Evolutionary conservation across 2,113 vertebrate genomes (phyloP).

Genomic region (Erythrolamprus reginae): DNA sequence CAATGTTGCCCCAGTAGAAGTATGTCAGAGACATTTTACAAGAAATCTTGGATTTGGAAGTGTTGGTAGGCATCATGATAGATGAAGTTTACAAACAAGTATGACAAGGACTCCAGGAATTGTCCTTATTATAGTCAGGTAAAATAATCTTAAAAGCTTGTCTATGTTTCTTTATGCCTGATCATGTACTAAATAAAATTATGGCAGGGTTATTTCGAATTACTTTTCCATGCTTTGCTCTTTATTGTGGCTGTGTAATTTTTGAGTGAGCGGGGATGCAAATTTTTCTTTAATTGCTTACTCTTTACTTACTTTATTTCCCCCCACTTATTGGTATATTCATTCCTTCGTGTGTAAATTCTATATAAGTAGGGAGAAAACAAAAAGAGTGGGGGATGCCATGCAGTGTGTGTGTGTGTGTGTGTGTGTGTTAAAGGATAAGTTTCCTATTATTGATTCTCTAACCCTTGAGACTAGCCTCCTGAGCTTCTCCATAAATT

Average conservation of each 20-base stretch:
- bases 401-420: neutral
- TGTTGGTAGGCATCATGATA: neutral
- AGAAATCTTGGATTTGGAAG: neutral
- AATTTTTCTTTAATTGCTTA: neutral
- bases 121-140: neutral
- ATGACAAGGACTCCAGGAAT: neutral
- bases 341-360: neutral
- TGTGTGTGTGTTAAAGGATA: neutral
- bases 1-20: neutral
- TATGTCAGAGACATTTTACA: neutral
- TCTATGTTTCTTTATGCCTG: neutral
- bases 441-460: neutral
- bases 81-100: neutral
- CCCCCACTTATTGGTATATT: neutral
- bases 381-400: neutral
- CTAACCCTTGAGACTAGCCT: neutral
- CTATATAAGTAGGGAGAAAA: neutral
- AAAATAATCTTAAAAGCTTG: neutral
- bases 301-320: neutral
- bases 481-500: neutral
- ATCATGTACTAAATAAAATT: neutral
- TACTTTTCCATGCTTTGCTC: neutral
- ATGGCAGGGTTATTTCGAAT: neutral
- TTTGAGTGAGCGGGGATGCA: neutral
- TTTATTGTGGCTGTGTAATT: neutral